phyloP scores from a whole-genome alignment of 92 coral and sea anemone genomes.

The Phymanthus crucifer region DNA sequence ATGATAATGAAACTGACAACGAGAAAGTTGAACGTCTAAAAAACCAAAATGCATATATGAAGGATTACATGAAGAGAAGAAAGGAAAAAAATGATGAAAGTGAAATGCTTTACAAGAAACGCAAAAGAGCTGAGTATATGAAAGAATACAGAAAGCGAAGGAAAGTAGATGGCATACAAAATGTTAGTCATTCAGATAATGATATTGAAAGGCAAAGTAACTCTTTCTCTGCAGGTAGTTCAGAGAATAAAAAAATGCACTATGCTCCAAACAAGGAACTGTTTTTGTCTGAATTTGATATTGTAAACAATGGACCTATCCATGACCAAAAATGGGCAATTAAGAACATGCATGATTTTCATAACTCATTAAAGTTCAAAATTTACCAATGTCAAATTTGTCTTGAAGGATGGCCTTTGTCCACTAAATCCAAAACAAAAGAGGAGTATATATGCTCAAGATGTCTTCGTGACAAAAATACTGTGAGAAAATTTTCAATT shows the following conservation, averaged over 20 bases:
- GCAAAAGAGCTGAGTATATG: not conserved
- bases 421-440: constrained; percentile 12
- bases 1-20: constrained; percentile 23
- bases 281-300: constrained; percentile 21
- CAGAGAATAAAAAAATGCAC: not conserved
- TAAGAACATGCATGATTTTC: constrained; percentile 28
- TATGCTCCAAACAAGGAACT: constrained; percentile 5
- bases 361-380: constrained; percentile 29
- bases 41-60: constrained; percentile 40
- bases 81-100: too few relatives aligned
- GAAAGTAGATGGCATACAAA: too few relatives aligned
- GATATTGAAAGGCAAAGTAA: too few relatives aligned
- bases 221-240: not conserved
- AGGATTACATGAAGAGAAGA: constrained; percentile 25
- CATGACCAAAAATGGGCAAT: constrained; percentile 40
- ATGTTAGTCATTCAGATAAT: too few relatives aligned
- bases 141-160: not conserved
- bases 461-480: constrained; percentile 53
- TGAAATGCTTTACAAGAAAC: too few relatives aligned
- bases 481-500: constrained; percentile 61
- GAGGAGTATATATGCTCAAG: constrained; percentile 61
- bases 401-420: constrained; percentile 57
- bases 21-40: constrained; percentile 28
- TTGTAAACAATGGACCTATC: constrained; percentile 18
- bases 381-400: constrained; percentile 29